These are phyloP conservation scores for Typhlichthys eigenmanni DNA, from an alignment of 2,797 vertebrate genomes.

Conservation along the genomic window DNA sequence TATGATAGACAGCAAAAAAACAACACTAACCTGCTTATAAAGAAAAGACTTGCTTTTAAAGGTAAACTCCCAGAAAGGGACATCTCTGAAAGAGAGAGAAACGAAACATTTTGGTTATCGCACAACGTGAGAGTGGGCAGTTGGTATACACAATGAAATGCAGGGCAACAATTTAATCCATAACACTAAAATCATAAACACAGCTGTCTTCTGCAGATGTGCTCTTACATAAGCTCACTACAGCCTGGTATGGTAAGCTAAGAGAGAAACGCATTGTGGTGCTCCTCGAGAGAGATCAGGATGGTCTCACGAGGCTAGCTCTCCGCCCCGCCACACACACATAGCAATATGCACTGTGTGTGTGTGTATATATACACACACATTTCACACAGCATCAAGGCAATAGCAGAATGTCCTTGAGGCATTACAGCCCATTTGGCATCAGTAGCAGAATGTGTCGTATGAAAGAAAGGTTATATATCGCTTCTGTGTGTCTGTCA, in stretches of 20 bases:
- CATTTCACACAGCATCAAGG: background rate
- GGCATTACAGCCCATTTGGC: background rate
- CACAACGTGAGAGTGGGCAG: background rate
- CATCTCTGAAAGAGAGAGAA: slow-evolving; percentile 63
- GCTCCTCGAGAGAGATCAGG: background rate
- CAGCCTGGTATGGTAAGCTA: too few relatives aligned
- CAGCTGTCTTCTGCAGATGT: background rate
- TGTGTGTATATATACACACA: background rate
- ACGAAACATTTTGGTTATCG: background rate
- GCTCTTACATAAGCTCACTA: too few relatives aligned
- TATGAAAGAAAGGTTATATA: slow-evolving; percentile 26
- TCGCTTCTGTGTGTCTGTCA: background rate
- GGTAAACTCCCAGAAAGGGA: slow-evolving; percentile 85
- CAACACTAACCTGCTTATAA: slow-evolving; percentile 85
- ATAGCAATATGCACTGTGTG: background rate
- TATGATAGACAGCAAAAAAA: background rate
- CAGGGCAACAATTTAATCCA: background rate
- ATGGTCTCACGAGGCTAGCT: too few relatives aligned
- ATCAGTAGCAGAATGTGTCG: slow-evolving; percentile 12
- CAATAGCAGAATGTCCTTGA: slow-evolving; percentile 1
- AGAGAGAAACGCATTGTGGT: background rate
- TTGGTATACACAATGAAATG: background rate
- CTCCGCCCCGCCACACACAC: background rate
- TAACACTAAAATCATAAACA: background rate
- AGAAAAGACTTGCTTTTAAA: slow-evolving; percentile 87